Evolutionary conservation across 1,140 invertebrate species (phyloP), one percentile per base, ranked within the genome.

Genomic region (Teleopsis dalmanni): DNA sequence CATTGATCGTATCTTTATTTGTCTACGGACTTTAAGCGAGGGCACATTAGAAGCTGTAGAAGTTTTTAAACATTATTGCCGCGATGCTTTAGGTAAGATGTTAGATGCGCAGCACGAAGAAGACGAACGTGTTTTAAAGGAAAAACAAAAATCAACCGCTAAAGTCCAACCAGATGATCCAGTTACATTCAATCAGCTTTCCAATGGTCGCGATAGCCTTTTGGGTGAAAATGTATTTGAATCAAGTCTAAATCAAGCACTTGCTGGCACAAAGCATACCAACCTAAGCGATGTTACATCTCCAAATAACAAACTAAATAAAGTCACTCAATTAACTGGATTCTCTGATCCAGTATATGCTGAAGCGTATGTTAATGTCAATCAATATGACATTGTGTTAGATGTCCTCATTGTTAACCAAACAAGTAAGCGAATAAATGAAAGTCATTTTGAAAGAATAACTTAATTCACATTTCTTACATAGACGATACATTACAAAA

Each of bases 291-390:
- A 78, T 27, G 76, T 79, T 35, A 60, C 71, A 1, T 73, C 75
- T 19, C 66, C 76, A 6, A 75, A 78, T 2, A 83, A 73, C 52
- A 83, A 87, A 62, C 70, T 88, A 33, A 86, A 85, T 50, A 87
- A 96, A 76, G 93, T 98, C 18, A 95, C 92, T n/a, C 96, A 99
- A 71, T 76, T 99, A 51, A 98, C 96, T n/a, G 97, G 96, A 16
- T 98, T 98, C 73, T 97, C 93, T 1, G 97, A 99, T 76, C 95
- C 97, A 0, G 93, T 99, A 33, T 99, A 99, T 73, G 89, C 95
- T 10, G 97, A 99, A 75, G 95, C 96, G 18, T 95, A 99, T 66
- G 95, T 99, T 0, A 88, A 99, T 72, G 95, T 99, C 42, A 99
- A 99, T 74, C 95, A 99, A 72, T 99, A 98, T 71, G 94, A 97